Evolutionary conservation across 2,888 invertebrate species (phyloP), one percentile per base, ranked within the genome.

Genomic region (Didymodactylos carnosus): DNA sequence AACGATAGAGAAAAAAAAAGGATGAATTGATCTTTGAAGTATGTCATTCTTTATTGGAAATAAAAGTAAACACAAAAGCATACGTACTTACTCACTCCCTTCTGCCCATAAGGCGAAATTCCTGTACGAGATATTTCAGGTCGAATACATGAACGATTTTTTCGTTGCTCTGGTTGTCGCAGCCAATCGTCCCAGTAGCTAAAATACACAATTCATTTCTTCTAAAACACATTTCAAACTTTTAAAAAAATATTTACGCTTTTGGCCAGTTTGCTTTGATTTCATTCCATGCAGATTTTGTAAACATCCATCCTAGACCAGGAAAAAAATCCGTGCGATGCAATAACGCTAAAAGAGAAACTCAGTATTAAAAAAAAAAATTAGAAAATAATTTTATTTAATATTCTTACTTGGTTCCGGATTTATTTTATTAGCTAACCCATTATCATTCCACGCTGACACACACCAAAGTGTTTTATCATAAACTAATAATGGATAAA

Each of bases 111-210:
- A 16, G 71, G 71, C 13, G 74, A 71, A 35, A 74, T 74, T 19
- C 41, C 71, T 10, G 97, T 95, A 77, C 98, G 87, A 23, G 95
- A 92, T 78, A 99, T 87, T 86, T 98, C 98, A 0, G 98, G 98
- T 76, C 98, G 87, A 79, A 98, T 92, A 83, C 98, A 98, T 11
- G 92, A 89, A 76, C 93, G 87, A 75, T 89, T 88, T 78, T 89
- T 88, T 73, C 95, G 88, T 81, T 95, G 94, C 73, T 89, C 88
- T 0, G 94, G 94, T 80, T 92, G 89, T 23, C 98, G 86, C 79
- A 99, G 91, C 97, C 98, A 98, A 82, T 99, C 98, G 83, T 99
- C 98, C 91, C 98, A 99, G 84, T 94, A 95, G 49, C 93, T 62
- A 62, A 6, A 25, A 14, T 1, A 49, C 10, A 25, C 6, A 49